phyloP scores from a whole-genome alignment of 1,140 invertebrate genomes.

The Steinernema khuongi region DNA sequence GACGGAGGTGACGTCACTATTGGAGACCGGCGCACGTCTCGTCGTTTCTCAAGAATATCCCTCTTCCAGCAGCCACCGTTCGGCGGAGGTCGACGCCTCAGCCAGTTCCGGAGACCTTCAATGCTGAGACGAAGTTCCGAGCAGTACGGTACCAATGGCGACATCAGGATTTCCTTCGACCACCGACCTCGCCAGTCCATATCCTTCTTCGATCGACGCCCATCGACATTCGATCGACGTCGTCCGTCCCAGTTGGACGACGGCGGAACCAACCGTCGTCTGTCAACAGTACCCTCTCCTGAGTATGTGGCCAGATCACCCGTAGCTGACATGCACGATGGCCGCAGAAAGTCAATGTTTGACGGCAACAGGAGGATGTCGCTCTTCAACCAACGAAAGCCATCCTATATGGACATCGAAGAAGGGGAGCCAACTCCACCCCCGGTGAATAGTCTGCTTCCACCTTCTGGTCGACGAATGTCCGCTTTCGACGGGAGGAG shows the following conservation, averaged over 20 bases:
- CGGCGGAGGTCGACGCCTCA: neutral
- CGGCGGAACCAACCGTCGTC: neutral
- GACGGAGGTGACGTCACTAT: neutral
- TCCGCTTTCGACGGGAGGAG: neutral
- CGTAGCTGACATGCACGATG: neutral
- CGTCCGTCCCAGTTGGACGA: neutral
- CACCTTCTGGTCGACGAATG: neutral
- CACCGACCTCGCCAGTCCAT: neutral
- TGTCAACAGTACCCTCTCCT: neutral
- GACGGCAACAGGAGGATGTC: neutral
- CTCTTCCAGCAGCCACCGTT: neutral
- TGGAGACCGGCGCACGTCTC: neutral
- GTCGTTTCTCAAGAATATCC: neutral
- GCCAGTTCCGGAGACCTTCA: neutral
- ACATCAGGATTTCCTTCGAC: neutral
- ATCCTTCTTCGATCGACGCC: neutral
- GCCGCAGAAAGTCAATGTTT: neutral
- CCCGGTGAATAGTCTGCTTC: neutral
- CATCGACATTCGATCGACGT: neutral
- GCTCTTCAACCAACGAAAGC: neutral
- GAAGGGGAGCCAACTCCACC: neutral
- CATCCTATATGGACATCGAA: neutral
- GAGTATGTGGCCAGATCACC: neutral
- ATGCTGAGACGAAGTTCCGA: neutral
- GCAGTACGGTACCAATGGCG: neutral